Evolutionary conservation across 2,888 invertebrate genomes (phyloP).

Genomic region (Andricus curvator): DNA sequence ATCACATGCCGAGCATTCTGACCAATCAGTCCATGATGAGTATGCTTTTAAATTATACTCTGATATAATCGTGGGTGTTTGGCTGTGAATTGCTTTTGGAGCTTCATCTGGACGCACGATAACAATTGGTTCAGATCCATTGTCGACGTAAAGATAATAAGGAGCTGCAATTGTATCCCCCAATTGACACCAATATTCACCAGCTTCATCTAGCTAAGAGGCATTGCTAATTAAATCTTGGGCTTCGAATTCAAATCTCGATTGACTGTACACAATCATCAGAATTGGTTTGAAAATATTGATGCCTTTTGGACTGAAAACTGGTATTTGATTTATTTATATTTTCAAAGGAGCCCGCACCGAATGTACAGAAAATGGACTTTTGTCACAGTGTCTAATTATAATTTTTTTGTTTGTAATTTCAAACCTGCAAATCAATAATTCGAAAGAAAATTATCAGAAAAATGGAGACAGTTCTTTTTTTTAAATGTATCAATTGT

Average conservation of each 20-base stretch:
- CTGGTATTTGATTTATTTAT: no score
- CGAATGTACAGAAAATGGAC: no score
- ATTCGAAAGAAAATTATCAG: no score
- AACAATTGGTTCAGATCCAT: slow-evolving; percentile 75
- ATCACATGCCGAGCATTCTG: slow-evolving; percentile 83
- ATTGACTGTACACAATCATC: no score
- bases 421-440: no score
- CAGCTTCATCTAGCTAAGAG: slow-evolving; percentile 77
- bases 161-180: slow-evolving; percentile 77
- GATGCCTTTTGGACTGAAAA: no score
- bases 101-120: slow-evolving; percentile 70
- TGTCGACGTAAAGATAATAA: slow-evolving; percentile 80
- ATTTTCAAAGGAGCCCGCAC: no score
- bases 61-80: slow-evolving; percentile 62
- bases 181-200: slow-evolving; percentile 81
- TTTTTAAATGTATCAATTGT: no score
- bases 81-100: slow-evolving; percentile 71
- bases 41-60: slow-evolving; percentile 77
- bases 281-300: no score
- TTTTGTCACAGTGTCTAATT: no score
- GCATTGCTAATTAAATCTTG: not conserved
- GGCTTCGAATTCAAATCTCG: not conserved
- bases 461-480: no score
- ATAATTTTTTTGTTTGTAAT: no score
- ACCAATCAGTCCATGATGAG: slow-evolving; percentile 84